phyloP scores from a whole-genome alignment of 2,797 vertebrate genomes.

The Neopelma chrysocephalum region DNA sequence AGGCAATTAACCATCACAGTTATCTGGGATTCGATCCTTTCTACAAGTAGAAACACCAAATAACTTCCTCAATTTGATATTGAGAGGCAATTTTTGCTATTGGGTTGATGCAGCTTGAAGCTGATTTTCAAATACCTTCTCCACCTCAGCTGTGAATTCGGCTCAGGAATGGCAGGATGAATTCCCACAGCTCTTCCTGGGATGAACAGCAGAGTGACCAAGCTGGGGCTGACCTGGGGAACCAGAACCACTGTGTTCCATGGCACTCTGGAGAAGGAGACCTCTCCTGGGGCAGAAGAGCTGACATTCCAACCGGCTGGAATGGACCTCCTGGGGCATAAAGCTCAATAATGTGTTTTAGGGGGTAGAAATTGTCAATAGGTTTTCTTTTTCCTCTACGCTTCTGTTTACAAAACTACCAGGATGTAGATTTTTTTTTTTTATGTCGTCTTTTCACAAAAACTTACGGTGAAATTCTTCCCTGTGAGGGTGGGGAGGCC shows the following conservation, averaged over 20 bases:
- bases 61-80: background rate
- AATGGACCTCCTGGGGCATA: background rate
- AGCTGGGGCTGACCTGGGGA: background rate
- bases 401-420: background rate
- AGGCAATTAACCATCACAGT: background rate
- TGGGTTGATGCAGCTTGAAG: background rate
- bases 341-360: background rate
- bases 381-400: background rate
- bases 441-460: background rate
- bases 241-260: background rate
- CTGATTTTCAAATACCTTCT: background rate
- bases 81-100: background rate
- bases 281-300: background rate
- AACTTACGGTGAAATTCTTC: background rate
- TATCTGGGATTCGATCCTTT: background rate
- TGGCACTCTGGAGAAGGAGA: background rate
- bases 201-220: background rate
- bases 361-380: background rate
- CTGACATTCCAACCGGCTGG: rapidly evolving
- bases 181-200: background rate
- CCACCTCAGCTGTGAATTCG: background rate
- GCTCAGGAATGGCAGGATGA: background rate
- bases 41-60: background rate
- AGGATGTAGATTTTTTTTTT: background rate
- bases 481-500: background rate